phyloP scores from a whole-genome alignment of 2,113 vertebrate genomes.

The Prinia subflava region DNA sequence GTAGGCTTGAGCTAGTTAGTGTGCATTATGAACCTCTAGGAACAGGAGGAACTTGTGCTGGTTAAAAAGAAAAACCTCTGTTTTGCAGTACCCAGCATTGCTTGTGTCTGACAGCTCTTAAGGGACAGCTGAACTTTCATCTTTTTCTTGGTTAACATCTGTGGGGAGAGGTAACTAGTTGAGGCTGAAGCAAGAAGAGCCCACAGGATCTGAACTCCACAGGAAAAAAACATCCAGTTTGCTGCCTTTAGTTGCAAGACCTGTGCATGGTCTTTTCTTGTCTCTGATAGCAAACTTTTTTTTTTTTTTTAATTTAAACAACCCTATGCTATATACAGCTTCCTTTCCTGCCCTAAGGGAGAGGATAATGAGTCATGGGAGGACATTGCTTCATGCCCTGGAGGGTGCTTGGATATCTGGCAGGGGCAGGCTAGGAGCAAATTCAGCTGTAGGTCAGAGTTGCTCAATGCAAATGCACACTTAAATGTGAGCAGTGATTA shows the following conservation, averaged over 20 bases:
- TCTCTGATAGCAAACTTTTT: not conserved
- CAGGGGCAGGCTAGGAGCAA: not conserved
- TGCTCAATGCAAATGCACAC: not conserved
- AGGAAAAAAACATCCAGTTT: not conserved
- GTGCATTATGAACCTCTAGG: not conserved
- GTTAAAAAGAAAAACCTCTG: not conserved
- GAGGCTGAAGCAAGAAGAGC: not conserved
- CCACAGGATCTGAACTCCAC: not conserved
- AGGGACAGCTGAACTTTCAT: not conserved
- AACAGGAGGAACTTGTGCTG: not conserved
- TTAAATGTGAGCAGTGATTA: not conserved
- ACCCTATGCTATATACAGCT: not conserved
- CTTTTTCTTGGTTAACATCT: not conserved
- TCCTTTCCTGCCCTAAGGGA: not conserved
- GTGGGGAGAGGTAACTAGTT: not conserved
- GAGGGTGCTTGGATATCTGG: not conserved
- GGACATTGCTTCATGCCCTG: not conserved
- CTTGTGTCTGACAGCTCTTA: not conserved
- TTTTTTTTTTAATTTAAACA: no score
- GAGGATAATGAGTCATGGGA: not conserved
- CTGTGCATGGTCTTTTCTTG: not conserved
- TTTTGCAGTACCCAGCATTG: not conserved
- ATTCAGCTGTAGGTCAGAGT: not conserved
- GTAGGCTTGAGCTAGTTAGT: not conserved
- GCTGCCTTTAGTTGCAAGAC: not conserved